These are phyloP conservation scores for Drosophila dives DNA, from an alignment of 2,888 invertebrate species.

Conservation along the genomic window DNA sequence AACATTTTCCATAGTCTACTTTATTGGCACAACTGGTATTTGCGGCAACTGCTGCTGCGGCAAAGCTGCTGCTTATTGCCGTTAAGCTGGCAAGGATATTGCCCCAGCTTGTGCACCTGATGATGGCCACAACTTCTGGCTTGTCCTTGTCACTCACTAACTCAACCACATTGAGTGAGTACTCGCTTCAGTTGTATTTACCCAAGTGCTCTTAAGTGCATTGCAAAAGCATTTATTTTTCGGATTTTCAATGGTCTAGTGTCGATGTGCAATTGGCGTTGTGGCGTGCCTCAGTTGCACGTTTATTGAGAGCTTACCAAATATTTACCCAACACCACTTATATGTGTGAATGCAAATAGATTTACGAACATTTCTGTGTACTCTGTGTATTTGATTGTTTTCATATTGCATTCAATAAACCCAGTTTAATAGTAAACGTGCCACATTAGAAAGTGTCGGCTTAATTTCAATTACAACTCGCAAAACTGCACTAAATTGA, in stretches of 20 bases:
- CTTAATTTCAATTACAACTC: conserved; percentile 14
- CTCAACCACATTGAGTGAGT: conserved; percentile 20
- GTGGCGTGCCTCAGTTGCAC: conserved; percentile 17
- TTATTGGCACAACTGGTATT: conserved; percentile 42
- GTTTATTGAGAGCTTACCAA: conserved; percentile 34
- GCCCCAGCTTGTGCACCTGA: conserved; percentile 20
- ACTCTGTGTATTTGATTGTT: neutral
- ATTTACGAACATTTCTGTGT: conserved; percentile 13
- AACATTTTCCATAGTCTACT: conserved; percentile 19
- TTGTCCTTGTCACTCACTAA: conserved; percentile 14
- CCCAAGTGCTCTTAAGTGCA: conserved; percentile 69
- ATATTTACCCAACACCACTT: conserved; percentile 33
- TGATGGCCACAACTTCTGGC: neutral
- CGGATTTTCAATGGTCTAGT: conserved; percentile 61
- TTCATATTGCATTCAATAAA: neutral
- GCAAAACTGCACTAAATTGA: neutral
- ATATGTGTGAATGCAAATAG: conserved; percentile 9
- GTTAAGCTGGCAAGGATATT: conserved; percentile 49
- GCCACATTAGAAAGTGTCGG: neutral
- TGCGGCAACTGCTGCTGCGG: conserved; percentile 8
- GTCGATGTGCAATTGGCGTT: conserved; percentile 20
- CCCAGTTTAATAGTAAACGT: neutral
- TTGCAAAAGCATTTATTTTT: conserved; percentile 67
- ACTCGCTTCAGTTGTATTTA: conserved; percentile 50
- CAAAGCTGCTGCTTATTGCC: conserved; percentile 51